phyloP scores from a whole-genome alignment of 92 coral and sea anemone genomes.

The Bergia puertoricense region DNA sequence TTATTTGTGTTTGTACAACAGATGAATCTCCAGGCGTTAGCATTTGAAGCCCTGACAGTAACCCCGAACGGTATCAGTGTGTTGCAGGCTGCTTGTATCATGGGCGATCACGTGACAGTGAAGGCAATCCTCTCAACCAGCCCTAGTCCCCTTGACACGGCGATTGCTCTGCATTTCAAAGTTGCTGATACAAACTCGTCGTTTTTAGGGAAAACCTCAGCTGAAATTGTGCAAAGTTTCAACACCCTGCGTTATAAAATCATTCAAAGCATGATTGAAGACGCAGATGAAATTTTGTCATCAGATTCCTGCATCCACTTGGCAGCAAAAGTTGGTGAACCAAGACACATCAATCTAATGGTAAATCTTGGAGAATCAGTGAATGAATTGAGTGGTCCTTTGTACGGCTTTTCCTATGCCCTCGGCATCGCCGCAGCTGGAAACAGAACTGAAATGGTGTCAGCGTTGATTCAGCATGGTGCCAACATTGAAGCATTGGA shows the following conservation, averaged over 20 bases:
- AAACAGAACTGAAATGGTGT: not conserved
- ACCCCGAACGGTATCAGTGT: not conserved
- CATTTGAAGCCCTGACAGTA: not conserved
- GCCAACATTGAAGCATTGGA: not conserved
- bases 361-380: not conserved
- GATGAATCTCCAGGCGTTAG: not conserved
- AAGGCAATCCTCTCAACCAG: not conserved
- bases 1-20: not conserved
- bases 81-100: conserved; percentile 15
- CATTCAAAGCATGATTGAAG: not conserved
- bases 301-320: conserved; percentile 1
- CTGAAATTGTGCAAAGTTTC: not conserved
- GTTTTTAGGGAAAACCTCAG: not conserved
- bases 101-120: conserved; percentile 22
- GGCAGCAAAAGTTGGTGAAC: conserved; percentile 4
- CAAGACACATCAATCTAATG: not conserved
- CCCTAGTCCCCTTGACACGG: conserved; percentile 1
- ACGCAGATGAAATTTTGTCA: not conserved
- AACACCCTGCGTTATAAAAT: conserved; percentile 3
- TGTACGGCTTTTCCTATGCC: not conserved
- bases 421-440: not conserved
- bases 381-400: not conserved
- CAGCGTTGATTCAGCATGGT: not conserved
- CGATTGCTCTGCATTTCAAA: conserved; percentile 1
- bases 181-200: not conserved